These are phyloP conservation scores for Agrilus mali DNA, from an alignment of 2,888 invertebrate genomes.

Conservation along the genomic window DNA sequence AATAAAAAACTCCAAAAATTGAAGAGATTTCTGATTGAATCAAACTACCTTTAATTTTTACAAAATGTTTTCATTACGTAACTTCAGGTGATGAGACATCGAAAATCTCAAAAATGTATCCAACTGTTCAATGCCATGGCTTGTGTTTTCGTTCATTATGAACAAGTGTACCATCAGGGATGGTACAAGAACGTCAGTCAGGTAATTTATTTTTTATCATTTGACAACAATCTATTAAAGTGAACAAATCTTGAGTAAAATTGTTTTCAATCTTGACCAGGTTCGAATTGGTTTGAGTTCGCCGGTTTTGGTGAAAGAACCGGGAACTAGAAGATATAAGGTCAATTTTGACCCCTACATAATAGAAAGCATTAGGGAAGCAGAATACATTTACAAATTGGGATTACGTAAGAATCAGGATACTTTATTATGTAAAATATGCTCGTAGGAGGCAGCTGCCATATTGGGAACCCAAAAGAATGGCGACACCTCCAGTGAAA, in stretches of 20 bases:
- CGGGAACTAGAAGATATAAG: conserved; percentile 48
- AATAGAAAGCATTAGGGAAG: conserved; percentile 61
- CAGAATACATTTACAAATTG: conserved; percentile 70
- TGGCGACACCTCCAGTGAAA: too few species aligned
- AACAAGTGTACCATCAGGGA: conserved; percentile 68
- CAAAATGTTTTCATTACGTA: not conserved
- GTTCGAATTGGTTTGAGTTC: conserved; percentile 53
- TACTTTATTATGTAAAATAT: conserved; percentile 7
- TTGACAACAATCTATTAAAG: too few species aligned
- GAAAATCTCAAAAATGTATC: conserved; percentile 59
- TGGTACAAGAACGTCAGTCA: conserved; percentile 68
- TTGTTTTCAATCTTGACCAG: conserved; percentile 27
- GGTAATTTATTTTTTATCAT: conserved; percentile 32
- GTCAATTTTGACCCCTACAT: conserved; percentile 65
- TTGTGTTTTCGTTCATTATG: conserved; percentile 69
- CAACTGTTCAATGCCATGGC: conserved; percentile 68
- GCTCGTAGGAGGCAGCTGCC: too few species aligned
- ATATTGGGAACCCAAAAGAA: too few species aligned
- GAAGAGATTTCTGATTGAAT: too few species aligned
- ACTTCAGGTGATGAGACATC: conserved; percentile 41
- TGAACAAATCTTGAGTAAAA: too few species aligned
- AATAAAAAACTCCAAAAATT: too few species aligned
- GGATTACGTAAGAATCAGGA: conserved; percentile 51
- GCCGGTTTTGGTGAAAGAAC: conserved; percentile 57
- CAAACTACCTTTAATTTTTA: too few species aligned